These are phyloP conservation scores for Nomada lathburiana DNA, from an alignment of 2,888 invertebrate genomes.

Conservation along the genomic window DNA sequence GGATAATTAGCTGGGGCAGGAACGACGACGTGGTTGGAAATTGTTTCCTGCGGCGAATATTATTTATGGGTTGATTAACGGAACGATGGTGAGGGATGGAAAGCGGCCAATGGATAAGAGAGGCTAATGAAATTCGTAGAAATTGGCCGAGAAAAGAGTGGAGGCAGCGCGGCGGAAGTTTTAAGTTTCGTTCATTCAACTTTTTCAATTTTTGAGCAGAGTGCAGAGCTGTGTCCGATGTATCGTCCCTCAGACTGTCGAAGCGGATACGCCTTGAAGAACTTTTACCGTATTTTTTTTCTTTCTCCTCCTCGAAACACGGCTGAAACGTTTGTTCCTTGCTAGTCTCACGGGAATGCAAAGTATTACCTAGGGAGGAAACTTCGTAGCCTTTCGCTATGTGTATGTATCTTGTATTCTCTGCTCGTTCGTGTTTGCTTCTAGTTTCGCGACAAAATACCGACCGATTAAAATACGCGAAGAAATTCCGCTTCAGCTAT, in stretches of 20 bases:
- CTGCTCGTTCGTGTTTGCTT: background rate
- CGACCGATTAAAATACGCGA: background rate
- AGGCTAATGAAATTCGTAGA: conserved; percentile 45
- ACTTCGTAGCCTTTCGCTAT: background rate
- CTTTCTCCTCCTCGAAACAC: background rate
- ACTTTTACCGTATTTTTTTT: conserved; percentile 32
- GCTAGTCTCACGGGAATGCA: conserved; percentile 22
- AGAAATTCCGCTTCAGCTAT: background rate
- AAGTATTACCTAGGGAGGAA: conserved; percentile 6
- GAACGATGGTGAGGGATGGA: background rate
- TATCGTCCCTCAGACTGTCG: conserved; percentile 32
- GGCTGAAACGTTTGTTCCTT: conserved; percentile 26
- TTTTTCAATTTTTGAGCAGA: conserved; percentile 61
- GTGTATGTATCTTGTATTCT: background rate
- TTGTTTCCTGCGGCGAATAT: background rate
- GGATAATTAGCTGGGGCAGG: too few species aligned
- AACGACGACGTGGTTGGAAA: background rate
- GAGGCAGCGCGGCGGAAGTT: conserved; percentile 5
- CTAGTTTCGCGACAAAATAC: background rate
- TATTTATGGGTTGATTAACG: too few species aligned
- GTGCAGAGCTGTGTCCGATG: conserved; percentile 51
- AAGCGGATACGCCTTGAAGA: conserved; percentile 28
- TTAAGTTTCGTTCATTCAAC: conserved; percentile 50
- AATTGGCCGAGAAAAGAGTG: background rate
- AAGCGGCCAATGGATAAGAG: too few species aligned